Evolutionary conservation across 92 coral and sea anemone genomes (phyloP).

Genomic region (Parazoanthus swiftii): DNA sequence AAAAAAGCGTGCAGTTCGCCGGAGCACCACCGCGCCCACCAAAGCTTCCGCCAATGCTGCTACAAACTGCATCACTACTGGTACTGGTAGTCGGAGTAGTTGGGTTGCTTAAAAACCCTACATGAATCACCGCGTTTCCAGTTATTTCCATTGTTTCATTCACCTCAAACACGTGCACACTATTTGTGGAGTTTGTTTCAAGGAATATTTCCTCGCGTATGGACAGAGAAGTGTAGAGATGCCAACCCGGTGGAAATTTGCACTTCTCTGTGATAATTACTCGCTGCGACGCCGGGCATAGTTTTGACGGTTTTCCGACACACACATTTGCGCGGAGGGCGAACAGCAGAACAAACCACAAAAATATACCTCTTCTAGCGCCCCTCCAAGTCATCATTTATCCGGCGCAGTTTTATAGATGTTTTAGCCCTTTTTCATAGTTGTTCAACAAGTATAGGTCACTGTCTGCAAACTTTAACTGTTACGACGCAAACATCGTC

Average conservation of each 20-base stretch:
- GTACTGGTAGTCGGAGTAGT: conserved; percentile 38
- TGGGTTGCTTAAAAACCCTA: conserved; percentile 53
- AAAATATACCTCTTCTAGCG: not conserved
- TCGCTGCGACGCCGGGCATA: conserved; percentile 15
- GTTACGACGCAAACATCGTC: not conserved
- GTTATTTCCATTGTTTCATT: conserved; percentile 62
- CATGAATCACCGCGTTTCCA: conserved; percentile 45
- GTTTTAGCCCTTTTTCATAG: not conserved
- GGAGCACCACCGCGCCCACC: conserved; percentile 86
- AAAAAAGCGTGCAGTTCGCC: conserved; percentile 45
- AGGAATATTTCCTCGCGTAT: conserved; percentile 60
- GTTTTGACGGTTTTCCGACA: not conserved
- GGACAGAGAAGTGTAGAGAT: not conserved
- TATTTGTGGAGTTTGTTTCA: conserved; percentile 56
- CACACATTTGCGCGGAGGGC: conserved; percentile 7
- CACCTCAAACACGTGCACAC: conserved; percentile 61
- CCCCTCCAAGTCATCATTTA: not conserved
- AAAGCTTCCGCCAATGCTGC: conserved; percentile 73
- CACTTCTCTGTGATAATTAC: conserved; percentile 11
- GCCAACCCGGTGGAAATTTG: conserved; percentile 16
- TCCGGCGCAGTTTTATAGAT: not conserved
- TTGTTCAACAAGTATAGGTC: not conserved
- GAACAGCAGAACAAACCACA: conserved; percentile 1
- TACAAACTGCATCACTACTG: conserved; percentile 25
- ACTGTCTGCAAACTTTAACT: not conserved